Evolutionary conservation across 2,888 invertebrate species (phyloP).

Genomic region (Drosophila robusta): DNA sequence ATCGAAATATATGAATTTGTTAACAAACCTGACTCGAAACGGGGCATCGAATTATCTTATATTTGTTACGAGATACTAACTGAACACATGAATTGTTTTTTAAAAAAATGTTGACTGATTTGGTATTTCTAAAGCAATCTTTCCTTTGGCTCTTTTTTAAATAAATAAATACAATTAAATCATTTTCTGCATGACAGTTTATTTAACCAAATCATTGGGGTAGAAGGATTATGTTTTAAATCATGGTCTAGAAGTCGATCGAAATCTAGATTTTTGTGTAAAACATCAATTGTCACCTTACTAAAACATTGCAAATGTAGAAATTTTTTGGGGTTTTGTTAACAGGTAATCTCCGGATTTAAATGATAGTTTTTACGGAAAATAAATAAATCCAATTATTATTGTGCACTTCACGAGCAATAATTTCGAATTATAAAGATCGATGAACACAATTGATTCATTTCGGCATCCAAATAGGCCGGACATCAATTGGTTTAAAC

Average conservation of each 20-base stretch:
- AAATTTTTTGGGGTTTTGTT: too few species aligned
- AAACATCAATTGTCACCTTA: too few species aligned
- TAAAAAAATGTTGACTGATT: background rate
- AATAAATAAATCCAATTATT: too few species aligned
- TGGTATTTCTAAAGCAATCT: background rate
- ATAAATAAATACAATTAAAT: background rate
- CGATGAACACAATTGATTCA: too few species aligned
- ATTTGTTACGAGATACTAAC: background rate
- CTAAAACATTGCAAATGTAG: too few species aligned
- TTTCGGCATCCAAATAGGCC: background rate
- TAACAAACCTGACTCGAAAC: background rate
- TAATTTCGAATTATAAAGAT: background rate
- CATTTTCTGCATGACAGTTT: background rate
- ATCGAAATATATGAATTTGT: background rate
- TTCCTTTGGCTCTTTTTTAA: conserved; percentile 1
- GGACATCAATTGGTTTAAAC: conserved; percentile 14
- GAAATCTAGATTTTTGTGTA: too few species aligned
- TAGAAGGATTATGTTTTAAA: too few species aligned
- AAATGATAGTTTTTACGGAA: too few species aligned
- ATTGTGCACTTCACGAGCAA: too few species aligned
- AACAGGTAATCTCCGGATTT: too few species aligned
- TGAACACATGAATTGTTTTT: background rate
- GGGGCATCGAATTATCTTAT: background rate
- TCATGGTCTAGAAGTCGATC: too few species aligned
- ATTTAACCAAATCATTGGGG: background rate